phyloP scores from a whole-genome alignment of 1,140 invertebrate genomes.

The Chelonus insularis region DNA sequence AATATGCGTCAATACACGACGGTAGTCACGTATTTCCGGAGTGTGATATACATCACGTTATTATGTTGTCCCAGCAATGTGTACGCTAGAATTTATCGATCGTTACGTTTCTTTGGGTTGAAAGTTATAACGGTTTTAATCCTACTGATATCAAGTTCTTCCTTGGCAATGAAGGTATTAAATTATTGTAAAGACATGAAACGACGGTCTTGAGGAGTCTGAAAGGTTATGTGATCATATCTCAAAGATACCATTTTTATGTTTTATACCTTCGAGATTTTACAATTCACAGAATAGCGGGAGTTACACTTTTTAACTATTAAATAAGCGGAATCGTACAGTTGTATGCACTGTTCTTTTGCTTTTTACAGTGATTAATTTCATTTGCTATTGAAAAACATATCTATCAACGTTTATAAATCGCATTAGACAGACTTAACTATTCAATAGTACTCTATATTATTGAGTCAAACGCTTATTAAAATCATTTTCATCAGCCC shows the following conservation, averaged over 20 bases:
- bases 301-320: no score
- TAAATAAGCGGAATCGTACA: no score
- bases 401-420: no score
- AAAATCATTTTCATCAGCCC: no score
- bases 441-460: no score
- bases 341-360: no score
- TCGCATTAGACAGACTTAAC: no score
- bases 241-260: neutral
- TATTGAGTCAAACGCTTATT: no score
- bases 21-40: conserved; percentile 16
- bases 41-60: conserved; percentile 27
- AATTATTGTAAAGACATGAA: conserved; percentile 12
- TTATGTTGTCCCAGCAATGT: conserved; percentile 25
- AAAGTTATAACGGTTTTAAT: conserved; percentile 14
- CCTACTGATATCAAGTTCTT: conserved; percentile 11
- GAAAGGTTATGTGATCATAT: neutral
- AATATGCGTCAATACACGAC: conserved; percentile 12
- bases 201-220: neutral
- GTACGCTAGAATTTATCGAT: conserved; percentile 25
- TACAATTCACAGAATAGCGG: no score
- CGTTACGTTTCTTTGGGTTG: conserved; percentile 20
- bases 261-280: no score
- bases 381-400: no score
- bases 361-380: no score
- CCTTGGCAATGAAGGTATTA: neutral